Evolutionary conservation across 92 coral and sea anemone species (phyloP).

Genomic region (Parazoanthus swiftii): DNA sequence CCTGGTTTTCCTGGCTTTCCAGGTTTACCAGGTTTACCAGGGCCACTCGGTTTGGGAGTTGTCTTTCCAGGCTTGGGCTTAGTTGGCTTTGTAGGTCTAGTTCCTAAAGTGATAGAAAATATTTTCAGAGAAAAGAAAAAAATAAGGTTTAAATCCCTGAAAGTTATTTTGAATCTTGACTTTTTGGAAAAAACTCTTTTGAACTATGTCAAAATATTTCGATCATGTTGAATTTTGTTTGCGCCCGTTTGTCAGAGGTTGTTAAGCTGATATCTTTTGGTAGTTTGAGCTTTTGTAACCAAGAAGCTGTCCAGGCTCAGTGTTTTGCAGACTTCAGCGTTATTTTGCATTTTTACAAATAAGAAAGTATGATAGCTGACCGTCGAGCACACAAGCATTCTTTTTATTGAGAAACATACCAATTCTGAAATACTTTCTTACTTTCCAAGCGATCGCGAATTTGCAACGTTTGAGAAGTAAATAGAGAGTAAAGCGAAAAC

Average conservation of each 20-base stretch:
- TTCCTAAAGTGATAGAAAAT: constrained; percentile 11
- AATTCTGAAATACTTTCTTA: background rate
- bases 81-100: constrained; percentile 57
- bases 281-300: too few species aligned
- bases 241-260: too few species aligned
- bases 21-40: constrained; percentile 70
- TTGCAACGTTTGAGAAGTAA: background rate
- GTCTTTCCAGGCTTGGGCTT: constrained; percentile 34
- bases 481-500: background rate
- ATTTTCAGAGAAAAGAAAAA: background rate
- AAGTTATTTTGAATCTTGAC: background rate
- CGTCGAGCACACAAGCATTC: background rate
- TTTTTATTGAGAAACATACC: background rate
- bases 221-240: too few species aligned
- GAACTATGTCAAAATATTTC: background rate
- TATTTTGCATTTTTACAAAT: background rate
- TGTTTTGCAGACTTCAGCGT: background rate
- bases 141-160: background rate
- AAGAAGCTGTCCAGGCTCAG: background rate
- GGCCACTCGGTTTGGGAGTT: constrained; percentile 65
- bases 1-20: constrained; percentile 63
- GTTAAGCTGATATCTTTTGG: too few species aligned
- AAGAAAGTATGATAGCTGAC: background rate
- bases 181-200: background rate
- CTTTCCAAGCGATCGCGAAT: background rate